Percentiles rank a stretch among this genome's conserved stretches.
phyloP scores from a whole-genome alignment of 2,888 invertebrate species.

The Drosophila neonasuta region DNA sequence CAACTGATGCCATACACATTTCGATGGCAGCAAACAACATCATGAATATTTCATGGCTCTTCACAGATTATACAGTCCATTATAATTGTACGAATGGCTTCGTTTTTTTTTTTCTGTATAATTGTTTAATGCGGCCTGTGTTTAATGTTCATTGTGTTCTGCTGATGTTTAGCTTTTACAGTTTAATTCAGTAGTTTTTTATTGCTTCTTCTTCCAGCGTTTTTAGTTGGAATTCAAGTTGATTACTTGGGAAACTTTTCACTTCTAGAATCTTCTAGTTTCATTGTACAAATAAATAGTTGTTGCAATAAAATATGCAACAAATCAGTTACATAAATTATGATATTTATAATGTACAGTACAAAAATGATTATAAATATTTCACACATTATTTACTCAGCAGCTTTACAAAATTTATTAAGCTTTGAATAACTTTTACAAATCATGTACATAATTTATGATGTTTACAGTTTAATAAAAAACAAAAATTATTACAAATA shows the following conservation, averaged over 20 bases:
- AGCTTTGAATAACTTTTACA: too few relatives aligned
- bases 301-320: background rate
- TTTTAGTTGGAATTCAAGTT: background rate
- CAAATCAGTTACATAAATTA: too few relatives aligned
- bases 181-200: background rate
- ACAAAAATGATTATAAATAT: too few relatives aligned
- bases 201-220: background rate
- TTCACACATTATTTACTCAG: too few relatives aligned
- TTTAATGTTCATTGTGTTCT: background rate
- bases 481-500: too few relatives aligned
- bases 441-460: too few relatives aligned
- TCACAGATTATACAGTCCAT: background rate
- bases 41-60: constrained; percentile 23
- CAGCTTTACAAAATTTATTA: too few relatives aligned
- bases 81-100: background rate
- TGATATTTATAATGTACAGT: too few relatives aligned
- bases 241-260: background rate
- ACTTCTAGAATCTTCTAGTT: background rate
- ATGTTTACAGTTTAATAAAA: too few relatives aligned
- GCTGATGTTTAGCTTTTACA: constrained; percentile 3
- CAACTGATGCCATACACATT: constrained; percentile 37
- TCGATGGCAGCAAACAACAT: constrained; percentile 14
- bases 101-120: constrained; percentile 6
- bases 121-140: constrained; percentile 7
- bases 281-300: background rate